Evolutionary conservation across 2,797 vertebrate species (phyloP).

Genomic region (Craterocephalus amniculus): DNA sequence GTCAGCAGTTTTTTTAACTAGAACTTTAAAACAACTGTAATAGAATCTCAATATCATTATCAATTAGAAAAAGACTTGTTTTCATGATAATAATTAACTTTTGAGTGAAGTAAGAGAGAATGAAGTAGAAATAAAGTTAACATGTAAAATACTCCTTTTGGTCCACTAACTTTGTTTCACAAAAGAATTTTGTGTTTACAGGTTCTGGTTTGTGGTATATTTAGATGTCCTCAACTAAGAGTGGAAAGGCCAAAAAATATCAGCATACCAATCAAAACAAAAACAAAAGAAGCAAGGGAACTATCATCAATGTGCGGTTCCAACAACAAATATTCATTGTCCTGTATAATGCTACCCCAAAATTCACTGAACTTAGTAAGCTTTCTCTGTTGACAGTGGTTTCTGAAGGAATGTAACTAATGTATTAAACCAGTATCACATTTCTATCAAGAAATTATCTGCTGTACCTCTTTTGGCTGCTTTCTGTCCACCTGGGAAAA

Average conservation of each 20-base stretch:
- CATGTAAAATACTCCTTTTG: neutral
- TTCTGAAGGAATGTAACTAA: slow-evolving; percentile 9
- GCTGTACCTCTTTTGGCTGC: slow-evolving; percentile 81
- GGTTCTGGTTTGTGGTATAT: slow-evolving; percentile 1
- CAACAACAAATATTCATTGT: slow-evolving; percentile 30
- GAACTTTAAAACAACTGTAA: neutral
- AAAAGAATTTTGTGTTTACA: slow-evolving; percentile 1
- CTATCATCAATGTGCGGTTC: slow-evolving; percentile 18
- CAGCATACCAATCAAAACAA: slow-evolving; percentile 26
- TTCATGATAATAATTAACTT: neutral
- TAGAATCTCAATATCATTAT: neutral
- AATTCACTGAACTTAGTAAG: slow-evolving; percentile 22
- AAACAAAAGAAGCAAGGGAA: slow-evolving; percentile 19
- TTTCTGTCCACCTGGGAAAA: slow-evolving; percentile 80
- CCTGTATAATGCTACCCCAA: slow-evolving; percentile 22
- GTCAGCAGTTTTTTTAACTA: slow-evolving; percentile 4
- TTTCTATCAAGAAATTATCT: slow-evolving; percentile 15
- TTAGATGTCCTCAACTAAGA: slow-evolving; percentile 4
- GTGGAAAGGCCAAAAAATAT: slow-evolving; percentile 13
- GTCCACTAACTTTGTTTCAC: neutral
- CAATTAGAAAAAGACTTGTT: neutral
- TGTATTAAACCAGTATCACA: neutral
- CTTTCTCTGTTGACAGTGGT: neutral
- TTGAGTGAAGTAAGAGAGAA: neutral
- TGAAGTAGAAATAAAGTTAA: neutral